Percentiles rank a stretch among this genome's conserved stretches.
These are phyloP conservation scores for Papilio machaon DNA, from an alignment of 1,140 invertebrate species.

Conservation along the genomic window DNA sequence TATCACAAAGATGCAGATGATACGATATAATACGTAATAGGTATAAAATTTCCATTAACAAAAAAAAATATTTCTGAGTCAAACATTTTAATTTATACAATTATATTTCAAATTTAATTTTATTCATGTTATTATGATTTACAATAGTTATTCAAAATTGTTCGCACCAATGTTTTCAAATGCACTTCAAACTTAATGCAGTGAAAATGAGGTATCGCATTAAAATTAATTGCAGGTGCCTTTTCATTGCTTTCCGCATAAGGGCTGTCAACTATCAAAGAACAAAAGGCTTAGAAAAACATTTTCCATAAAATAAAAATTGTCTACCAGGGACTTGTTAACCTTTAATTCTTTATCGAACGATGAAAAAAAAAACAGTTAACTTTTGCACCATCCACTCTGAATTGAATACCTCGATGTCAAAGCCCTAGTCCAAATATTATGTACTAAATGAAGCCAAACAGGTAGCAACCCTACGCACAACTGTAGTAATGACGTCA, in stretches of 20 bases:
- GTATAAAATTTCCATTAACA: no score
- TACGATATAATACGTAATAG: no score
- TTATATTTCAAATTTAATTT: no score
- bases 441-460: no score
- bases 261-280: neutral
- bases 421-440: no score
- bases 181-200: slow-evolving; percentile 34
- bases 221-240: slow-evolving; percentile 38
- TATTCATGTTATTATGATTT: neutral
- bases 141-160: neutral
- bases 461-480: neutral
- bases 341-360: no score
- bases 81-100: neutral
- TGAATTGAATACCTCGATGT: no score
- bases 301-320: neutral
- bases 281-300: neutral
- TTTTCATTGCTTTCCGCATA: slow-evolving; percentile 18
- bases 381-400: no score
- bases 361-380: no score
- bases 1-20: no score
- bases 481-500: slow-evolving; percentile 29
- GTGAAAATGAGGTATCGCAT: slow-evolving; percentile 37
- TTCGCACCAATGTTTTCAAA: slow-evolving; percentile 29
- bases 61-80: neutral
- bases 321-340: neutral